phyloP scores from a whole-genome alignment of 2,888 invertebrate genomes.

The Idaea straminata region DNA sequence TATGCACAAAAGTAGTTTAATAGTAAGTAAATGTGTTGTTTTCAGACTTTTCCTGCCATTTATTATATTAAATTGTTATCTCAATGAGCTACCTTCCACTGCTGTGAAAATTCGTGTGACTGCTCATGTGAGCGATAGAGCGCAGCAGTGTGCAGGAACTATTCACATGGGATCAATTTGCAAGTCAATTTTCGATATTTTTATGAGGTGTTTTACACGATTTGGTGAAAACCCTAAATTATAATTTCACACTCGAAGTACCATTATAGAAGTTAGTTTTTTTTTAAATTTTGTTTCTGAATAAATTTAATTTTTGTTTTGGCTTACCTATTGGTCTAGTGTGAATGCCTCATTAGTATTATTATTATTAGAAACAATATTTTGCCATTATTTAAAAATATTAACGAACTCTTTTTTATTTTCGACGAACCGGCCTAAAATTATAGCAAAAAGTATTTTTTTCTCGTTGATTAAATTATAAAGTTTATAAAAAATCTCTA shows the following conservation, averaged over 20 bases:
- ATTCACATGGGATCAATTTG: too few species aligned
- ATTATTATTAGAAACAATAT: neutral
- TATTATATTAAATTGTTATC: slow-evolving; percentile 16
- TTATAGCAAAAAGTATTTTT: slow-evolving; percentile 13
- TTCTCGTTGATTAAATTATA: slow-evolving; percentile 20
- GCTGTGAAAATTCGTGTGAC: too few species aligned
- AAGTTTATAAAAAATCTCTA: slow-evolving; percentile 18
- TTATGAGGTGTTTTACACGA: too few species aligned
- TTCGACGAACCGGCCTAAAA: slow-evolving; percentile 16
- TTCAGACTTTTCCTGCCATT: slow-evolving; percentile 23
- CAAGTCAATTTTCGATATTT: too few species aligned
- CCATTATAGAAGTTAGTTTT: too few species aligned
- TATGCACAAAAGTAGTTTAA: neutral
- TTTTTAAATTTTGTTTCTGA: too few species aligned
- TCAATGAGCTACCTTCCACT: slow-evolving; percentile 3
- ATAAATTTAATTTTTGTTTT: too few species aligned
- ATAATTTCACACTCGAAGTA: too few species aligned
- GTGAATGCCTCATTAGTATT: neutral
- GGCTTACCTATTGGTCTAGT: neutral
- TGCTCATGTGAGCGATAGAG: too few species aligned
- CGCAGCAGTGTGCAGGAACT: too few species aligned
- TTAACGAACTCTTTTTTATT: neutral
- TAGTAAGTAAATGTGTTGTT: slow-evolving; percentile 15
- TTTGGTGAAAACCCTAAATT: too few species aligned
- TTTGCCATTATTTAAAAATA: neutral